Percentiles rank a stretch among this genome's conserved stretches.
Conservation (phyloP, 2,888 invertebrate species). For the Acleris literana region DNA sequence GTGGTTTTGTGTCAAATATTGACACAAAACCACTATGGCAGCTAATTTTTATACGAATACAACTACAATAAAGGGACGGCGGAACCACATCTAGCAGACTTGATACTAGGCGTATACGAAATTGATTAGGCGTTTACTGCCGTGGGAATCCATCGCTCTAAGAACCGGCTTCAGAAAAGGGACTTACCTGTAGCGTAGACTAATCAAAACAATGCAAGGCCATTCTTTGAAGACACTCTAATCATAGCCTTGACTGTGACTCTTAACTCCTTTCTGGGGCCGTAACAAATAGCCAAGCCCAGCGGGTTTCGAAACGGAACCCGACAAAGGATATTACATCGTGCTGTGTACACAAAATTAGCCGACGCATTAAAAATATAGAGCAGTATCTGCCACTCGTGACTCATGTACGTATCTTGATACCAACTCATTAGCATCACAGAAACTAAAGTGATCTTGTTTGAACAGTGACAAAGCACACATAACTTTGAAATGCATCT, state of each 20-base stretch:
- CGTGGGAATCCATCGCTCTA: neutral
- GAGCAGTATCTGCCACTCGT: conserved; percentile 16
- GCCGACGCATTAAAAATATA: conserved; percentile 12
- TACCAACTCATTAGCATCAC: conserved; percentile 26
- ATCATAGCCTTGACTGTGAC: too few relatives aligned
- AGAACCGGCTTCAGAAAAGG: too few relatives aligned
- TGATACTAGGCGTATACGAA: neutral
- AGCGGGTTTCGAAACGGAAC: neutral
- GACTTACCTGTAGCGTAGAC: too few relatives aligned
- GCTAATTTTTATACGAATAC: neutral
- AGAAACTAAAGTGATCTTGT: conserved; percentile 27
- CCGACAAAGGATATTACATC: neutral
- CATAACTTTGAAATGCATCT: conserved; percentile 22
- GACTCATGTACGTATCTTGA: conserved; percentile 17
- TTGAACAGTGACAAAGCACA: conserved; percentile 30
- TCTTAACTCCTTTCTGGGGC: neutral
- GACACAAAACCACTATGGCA: too few relatives aligned
- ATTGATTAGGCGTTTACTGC: neutral
- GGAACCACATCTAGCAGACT: neutral
- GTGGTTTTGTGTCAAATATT: too few relatives aligned
- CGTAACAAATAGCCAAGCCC: neutral
- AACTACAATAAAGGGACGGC: neutral
- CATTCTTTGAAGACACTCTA: too few relatives aligned
- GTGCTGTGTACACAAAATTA: neutral
- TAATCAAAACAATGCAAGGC: too few relatives aligned